Percentiles rank a stretch among this genome's conserved stretches.
These are phyloP conservation scores for Trididemnum miniatum DNA, from an alignment of 23 tunicate species.

Conservation along the genomic window DNA sequence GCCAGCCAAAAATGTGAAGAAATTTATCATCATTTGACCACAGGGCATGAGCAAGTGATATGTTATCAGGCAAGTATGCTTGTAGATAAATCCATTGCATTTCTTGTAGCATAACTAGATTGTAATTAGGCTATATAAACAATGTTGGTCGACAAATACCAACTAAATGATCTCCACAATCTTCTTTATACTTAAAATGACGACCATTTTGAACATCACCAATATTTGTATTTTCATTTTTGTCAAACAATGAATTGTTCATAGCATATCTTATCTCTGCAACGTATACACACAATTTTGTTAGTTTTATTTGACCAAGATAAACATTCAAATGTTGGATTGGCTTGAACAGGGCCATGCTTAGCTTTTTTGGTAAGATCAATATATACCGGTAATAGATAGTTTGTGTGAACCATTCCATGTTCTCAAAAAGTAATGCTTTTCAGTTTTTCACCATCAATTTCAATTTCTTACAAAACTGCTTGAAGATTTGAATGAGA, in stretches of 20 bases:
- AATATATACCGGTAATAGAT: background rate
- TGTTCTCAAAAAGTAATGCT: constrained; percentile 56
- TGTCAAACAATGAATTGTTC: constrained; percentile 26
- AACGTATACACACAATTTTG: constrained; percentile 57
- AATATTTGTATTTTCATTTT: background rate
- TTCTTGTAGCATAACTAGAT: too few species aligned
- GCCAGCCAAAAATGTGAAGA: constrained; percentile 50
- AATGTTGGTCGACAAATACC: constrained; percentile 47
- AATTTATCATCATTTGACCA: constrained; percentile 63
- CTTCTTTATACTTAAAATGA: constrained; percentile 51
- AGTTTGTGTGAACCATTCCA: constrained; percentile 57
- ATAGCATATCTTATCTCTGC: constrained; percentile 60
- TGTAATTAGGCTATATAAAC: constrained; percentile 63
- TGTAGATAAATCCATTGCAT: too few species aligned
- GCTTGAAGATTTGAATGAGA: constrained; percentile 43
- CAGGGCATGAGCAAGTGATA: constrained; percentile 44
- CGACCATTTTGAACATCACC: constrained; percentile 35
- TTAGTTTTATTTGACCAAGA: constrained; percentile 67
- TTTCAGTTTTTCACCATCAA: constrained; percentile 23
- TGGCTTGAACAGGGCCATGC: constrained; percentile 67
- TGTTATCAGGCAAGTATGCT: constrained; percentile 32
- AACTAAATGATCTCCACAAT: constrained; percentile 82
- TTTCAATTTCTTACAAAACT: constrained; percentile 39
- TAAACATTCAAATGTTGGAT: constrained; percentile 64
- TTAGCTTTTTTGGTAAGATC: constrained; percentile 58